phyloP scores from a whole-genome alignment of 1,140 invertebrate genomes.

The Vanessa tameamea region DNA sequence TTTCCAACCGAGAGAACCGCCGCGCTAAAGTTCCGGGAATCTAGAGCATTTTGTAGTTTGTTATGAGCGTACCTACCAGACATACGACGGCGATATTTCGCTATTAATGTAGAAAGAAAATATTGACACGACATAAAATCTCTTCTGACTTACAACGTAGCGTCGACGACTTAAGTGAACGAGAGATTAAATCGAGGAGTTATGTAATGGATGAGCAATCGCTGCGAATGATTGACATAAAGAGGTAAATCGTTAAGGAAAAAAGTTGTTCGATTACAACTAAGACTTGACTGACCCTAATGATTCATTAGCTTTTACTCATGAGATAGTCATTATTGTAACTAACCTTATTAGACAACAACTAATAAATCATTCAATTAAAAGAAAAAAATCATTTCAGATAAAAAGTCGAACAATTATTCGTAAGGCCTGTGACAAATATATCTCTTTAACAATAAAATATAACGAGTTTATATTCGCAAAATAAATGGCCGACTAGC shows the following conservation, averaged over 20 bases:
- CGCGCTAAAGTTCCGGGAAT: constrained; percentile 72
- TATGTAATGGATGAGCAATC: constrained; percentile 43
- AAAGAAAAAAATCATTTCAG: background rate
- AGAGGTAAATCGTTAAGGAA: constrained; percentile 29
- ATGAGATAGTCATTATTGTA: background rate
- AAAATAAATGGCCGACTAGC: constrained; percentile 45
- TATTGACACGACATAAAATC: constrained; percentile 52
- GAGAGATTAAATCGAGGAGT: constrained; percentile 43
- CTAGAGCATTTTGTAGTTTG: constrained; percentile 73
- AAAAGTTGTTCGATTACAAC: constrained; percentile 12
- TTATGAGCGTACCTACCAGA: constrained; percentile 52
- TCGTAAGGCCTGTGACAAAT: constrained; percentile 69
- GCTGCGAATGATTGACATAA: constrained; percentile 30
- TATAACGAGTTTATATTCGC: constrained; percentile 69
- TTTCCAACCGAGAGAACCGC: constrained; percentile 57
- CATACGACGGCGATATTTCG: constrained; percentile 55
- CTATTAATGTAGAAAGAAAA: constrained; percentile 59
- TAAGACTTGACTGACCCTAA: background rate
- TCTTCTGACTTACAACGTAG: constrained; percentile 38
- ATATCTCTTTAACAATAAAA: constrained; percentile 75
- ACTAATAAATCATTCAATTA: background rate
- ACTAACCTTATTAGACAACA: background rate
- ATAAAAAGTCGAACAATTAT: constrained; percentile 60
- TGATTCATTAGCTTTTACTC: constrained; percentile 9
- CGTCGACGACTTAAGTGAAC: constrained; percentile 38